These are phyloP conservation scores for Caenorhabditis afra DNA, from an alignment of 2,888 invertebrate genomes.

Conservation along the genomic window DNA sequence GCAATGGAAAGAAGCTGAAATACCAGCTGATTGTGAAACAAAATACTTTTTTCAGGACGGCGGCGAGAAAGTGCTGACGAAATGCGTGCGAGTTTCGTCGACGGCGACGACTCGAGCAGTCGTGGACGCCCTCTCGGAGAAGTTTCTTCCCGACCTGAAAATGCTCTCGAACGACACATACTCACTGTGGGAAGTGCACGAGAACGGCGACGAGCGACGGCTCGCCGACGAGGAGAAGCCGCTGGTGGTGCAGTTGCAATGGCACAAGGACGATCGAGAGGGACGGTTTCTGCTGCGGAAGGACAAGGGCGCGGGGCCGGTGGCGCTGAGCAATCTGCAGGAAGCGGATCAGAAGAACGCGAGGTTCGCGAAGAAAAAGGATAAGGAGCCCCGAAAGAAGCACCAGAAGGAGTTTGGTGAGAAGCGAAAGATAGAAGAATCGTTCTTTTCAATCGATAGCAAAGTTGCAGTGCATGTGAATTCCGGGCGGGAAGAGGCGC, in stretches of 20 bases:
- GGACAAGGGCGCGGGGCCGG: constrained; percentile 53
- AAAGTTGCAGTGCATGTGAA: constrained; percentile 67
- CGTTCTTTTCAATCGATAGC: neutral
- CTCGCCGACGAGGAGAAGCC: constrained; percentile 94
- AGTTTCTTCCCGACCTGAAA: constrained; percentile 99
- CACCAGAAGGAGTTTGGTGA: constrained; percentile 67
- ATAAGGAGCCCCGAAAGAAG: constrained; percentile 90
- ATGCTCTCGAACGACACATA: constrained; percentile 88
- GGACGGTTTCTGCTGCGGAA: constrained; percentile 92
- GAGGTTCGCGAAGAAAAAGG: constrained; percentile 93
- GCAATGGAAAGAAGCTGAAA: neutral
- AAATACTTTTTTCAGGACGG: constrained; percentile 86
- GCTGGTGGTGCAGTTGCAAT: constrained; percentile 95
- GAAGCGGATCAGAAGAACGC: constrained; percentile 82
- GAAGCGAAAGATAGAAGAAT: no score
- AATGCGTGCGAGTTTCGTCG: constrained; percentile 97
- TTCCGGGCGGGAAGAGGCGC: constrained; percentile 64
- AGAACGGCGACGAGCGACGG: constrained; percentile 90
- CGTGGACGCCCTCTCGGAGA: constrained; percentile 96
- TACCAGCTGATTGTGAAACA: neutral
- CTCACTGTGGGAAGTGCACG: constrained; percentile 86
- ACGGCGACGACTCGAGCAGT: constrained; percentile 94
- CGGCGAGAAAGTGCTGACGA: constrained; percentile 97
- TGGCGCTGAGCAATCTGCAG: constrained; percentile 63
- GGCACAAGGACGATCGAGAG: constrained; percentile 98